A percentile compares a stretch with the other conserved stretches of the same genome.
These are phyloP conservation scores for Clavelina lepadiformis DNA, from an alignment of 23 tunicate genomes.

Conservation along the genomic window DNA sequence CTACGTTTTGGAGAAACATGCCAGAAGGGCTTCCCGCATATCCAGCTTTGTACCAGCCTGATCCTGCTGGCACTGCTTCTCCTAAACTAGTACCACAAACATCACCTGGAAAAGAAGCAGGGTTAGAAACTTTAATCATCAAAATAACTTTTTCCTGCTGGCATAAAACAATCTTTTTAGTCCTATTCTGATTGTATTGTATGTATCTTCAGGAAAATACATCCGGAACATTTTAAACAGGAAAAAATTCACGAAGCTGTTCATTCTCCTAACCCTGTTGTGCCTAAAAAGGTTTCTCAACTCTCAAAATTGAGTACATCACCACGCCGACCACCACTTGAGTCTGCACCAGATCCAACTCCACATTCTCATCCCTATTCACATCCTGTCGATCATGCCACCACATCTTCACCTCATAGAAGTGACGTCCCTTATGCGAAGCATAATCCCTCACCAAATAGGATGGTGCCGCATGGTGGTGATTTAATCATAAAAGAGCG, in stretches of 20 bases:
- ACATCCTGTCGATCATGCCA: neutral
- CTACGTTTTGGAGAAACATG: slow-evolving; percentile 2
- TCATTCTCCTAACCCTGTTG: too few relatives aligned
- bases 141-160: too few relatives aligned
- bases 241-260: too few relatives aligned
- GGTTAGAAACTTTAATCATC: neutral
- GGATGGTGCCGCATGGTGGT: neutral
- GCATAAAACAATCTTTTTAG: too few relatives aligned
- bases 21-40: slow-evolving; percentile 7
- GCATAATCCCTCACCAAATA: slow-evolving; percentile 3
- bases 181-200: too few relatives aligned
- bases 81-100: slow-evolving; percentile 2
- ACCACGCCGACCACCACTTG: slow-evolving; percentile 1
- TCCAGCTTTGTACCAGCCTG: slow-evolving; percentile 16
- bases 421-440: slow-evolving; percentile 6
- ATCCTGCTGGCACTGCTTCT: slow-evolving; percentile 7
- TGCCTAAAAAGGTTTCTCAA: too few relatives aligned
- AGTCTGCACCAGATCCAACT: neutral
- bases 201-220: too few relatives aligned
- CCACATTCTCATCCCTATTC: slow-evolving; percentile 10
- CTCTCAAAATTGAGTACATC: too few relatives aligned
- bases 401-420: too few relatives aligned
- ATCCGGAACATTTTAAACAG: too few relatives aligned
- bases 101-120: slow-evolving; percentile 9
- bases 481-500: slow-evolving; percentile 3